These are phyloP conservation scores for Ptilonorhynchus violaceus DNA, from an alignment of 2,113 vertebrate genomes.

Conservation along the genomic window DNA sequence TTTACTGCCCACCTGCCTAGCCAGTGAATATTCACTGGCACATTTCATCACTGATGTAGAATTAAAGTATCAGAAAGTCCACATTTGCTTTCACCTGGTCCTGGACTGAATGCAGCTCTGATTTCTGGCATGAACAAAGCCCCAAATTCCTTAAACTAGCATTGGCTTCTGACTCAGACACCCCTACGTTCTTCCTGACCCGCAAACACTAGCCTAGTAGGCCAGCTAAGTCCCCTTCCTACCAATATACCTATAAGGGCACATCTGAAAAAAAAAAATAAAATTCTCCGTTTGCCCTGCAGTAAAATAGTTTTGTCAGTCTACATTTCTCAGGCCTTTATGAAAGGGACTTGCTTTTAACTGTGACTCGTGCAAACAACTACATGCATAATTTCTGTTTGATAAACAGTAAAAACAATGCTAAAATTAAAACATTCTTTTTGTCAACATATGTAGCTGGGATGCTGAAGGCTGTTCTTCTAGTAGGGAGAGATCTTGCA, in stretches of 20 bases:
- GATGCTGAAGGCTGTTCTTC: conserved; percentile 29
- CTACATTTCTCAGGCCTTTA: background rate
- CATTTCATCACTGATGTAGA: background rate
- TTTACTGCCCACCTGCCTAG: background rate
- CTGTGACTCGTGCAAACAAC: background rate
- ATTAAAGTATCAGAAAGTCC: background rate
- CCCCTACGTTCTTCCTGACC: background rate
- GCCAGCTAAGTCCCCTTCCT: background rate
- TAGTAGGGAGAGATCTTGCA: background rate
- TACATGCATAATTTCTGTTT: conserved; percentile 17
- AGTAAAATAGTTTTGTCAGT: background rate
- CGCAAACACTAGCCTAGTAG: background rate
- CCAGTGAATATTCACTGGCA: background rate
- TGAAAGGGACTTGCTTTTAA: conserved; percentile 17
- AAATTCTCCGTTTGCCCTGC: background rate
- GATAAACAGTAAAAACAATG: conserved; percentile 55
- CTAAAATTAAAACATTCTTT: conserved; percentile 45
- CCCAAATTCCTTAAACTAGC: background rate
- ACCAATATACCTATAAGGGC: background rate
- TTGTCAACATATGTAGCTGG: conserved; percentile 30
- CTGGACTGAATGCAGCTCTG: background rate
- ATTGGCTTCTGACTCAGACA: background rate
- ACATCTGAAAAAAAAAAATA: background rate
- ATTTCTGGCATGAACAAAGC: background rate
- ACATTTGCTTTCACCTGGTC: background rate